A percentile compares a stretch with the other conserved stretches of the same genome.
Conservation (phyloP, 2,113 vertebrate genomes). For the Chitala chitala region DNA sequence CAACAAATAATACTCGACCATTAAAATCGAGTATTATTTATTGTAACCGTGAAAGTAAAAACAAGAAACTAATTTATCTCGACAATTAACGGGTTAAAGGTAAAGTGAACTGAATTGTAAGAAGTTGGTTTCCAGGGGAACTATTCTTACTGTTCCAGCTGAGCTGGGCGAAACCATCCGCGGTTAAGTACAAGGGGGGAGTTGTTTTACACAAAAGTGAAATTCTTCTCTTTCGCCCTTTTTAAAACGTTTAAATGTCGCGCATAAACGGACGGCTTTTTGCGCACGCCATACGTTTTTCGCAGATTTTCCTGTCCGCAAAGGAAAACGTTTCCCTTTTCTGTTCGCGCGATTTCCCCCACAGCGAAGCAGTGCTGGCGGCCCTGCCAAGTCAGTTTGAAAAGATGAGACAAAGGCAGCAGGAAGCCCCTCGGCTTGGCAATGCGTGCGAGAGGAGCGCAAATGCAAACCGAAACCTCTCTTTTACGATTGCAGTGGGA, state of each 20-base stretch:
- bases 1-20: neutral
- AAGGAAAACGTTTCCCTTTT: neutral
- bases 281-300: neutral
- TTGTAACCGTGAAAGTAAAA: conserved; percentile 24
- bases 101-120: conserved; percentile 80
- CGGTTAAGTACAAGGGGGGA: conserved; percentile 38
- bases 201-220: neutral
- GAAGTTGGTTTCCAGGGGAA: conserved; percentile 83
- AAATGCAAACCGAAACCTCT: conserved; percentile 36
- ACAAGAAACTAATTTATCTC: conserved; percentile 39
- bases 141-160: conserved; percentile 78
- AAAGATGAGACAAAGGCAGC: conserved; percentile 82
- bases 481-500: conserved; percentile 38
- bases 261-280: neutral
- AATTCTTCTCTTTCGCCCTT: neutral
- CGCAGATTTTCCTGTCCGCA: neutral
- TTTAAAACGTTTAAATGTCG: neutral
- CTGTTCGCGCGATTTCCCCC: conserved; percentile 28
- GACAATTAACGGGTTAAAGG: conserved; percentile 67
- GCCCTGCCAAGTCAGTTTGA: conserved; percentile 76
- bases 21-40: neutral
- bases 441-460: conserved; percentile 46
- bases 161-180: conserved; percentile 64
- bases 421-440: conserved; percentile 65
- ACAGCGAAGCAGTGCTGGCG: conserved; percentile 44